Conservation (phyloP, 1,140 invertebrate species). For the Meloidogyne hapla region DNA sequence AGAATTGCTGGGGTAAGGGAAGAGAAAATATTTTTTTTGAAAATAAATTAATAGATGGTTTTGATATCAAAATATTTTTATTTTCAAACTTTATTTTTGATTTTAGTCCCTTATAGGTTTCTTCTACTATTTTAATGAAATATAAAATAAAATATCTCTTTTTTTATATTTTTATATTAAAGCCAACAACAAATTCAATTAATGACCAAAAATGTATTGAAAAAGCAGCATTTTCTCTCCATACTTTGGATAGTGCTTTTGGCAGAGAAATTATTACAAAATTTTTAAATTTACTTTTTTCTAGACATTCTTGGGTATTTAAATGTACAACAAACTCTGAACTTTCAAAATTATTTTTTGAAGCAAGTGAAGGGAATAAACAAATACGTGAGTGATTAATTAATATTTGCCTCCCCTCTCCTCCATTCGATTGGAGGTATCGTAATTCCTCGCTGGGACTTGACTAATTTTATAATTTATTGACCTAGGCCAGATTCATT, state of each 20-base stretch:
- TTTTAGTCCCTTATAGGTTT: too few species aligned
- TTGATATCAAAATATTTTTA: too few species aligned
- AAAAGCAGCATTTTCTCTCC: slow-evolving; percentile 17
- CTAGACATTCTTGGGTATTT: slow-evolving; percentile 14
- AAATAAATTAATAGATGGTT: background rate
- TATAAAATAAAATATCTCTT: too few species aligned
- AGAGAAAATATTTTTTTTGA: background rate
- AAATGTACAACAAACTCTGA: slow-evolving; percentile 23
- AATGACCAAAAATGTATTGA: slow-evolving; percentile 17
- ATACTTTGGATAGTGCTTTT: slow-evolving; percentile 26
- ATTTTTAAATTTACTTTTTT: slow-evolving; percentile 20
- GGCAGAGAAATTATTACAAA: slow-evolving; percentile 13
- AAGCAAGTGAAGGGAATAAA: background rate
- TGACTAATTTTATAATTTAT: too few species aligned
- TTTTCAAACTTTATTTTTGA: too few species aligned
- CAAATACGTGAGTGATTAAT: background rate
- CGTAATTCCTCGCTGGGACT: too few species aligned
- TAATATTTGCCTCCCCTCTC: background rate
- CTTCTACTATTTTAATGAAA: too few species aligned
- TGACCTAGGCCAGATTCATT: too few species aligned
- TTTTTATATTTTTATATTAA: too few species aligned
- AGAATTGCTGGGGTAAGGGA: slow-evolving; percentile 4
- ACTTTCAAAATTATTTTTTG: slow-evolving; percentile 14
- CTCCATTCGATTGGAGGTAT: too few species aligned
- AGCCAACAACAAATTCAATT: slow-evolving; percentile 10